phyloP scores from a whole-genome alignment of 2,797 vertebrate species.

The Parauchenoglanis ngamensis region DNA sequence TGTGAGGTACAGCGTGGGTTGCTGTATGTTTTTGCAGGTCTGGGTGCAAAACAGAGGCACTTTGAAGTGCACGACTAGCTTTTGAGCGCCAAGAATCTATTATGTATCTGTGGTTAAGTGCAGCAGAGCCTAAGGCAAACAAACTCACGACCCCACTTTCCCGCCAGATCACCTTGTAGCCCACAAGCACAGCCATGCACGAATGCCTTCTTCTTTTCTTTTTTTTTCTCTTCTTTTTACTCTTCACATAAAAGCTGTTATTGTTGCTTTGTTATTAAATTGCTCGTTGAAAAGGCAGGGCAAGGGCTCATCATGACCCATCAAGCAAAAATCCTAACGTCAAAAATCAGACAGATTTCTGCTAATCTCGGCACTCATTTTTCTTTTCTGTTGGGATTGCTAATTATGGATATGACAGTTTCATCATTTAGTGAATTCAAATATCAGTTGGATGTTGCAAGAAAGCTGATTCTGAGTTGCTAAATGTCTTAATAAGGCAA shows the following conservation, averaged over 20 bases:
- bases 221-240: neutral
- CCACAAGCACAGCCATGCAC: slow-evolving; percentile 2
- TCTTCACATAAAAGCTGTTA: neutral
- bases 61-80: slow-evolving; percentile 55
- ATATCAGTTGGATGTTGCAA: neutral
- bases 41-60: slow-evolving; percentile 49
- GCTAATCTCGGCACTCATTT: neutral
- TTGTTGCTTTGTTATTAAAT: neutral
- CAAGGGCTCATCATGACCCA: neutral
- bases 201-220: neutral
- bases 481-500: neutral
- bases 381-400: neutral
- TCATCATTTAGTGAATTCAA: neutral
- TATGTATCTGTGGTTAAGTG: slow-evolving; percentile 53
- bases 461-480: neutral
- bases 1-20: slow-evolving; percentile 33
- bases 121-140: slow-evolving; percentile 20
- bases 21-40: slow-evolving; percentile 37
- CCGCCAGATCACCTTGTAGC: slow-evolving; percentile 39
- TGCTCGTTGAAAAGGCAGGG: neutral
- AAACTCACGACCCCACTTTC: slow-evolving; percentile 22
- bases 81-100: slow-evolving; percentile 36
- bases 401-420: neutral
- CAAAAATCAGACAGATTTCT: neutral
- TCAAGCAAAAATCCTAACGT: neutral